Evolutionary conservation across 2,888 invertebrate genomes (phyloP).

Genomic region (Brachypalpus laphriformis): DNA sequence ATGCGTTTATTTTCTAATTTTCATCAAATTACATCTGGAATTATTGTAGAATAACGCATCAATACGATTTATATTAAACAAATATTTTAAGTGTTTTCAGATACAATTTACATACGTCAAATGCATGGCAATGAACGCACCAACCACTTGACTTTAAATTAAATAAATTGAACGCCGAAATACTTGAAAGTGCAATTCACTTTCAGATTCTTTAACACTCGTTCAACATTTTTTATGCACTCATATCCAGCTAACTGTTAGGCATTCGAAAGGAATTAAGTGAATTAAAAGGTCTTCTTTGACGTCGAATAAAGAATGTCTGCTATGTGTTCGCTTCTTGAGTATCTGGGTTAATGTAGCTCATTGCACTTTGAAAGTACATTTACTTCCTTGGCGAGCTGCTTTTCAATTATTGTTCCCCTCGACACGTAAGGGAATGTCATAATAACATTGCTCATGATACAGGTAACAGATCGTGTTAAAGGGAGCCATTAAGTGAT

Average conservation of each 20-base stretch:
- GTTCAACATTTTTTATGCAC: no score
- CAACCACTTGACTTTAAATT: slow-evolving; percentile 19
- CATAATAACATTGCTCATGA: neutral
- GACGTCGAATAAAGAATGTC: neutral
- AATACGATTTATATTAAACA: neutral
- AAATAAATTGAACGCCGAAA: slow-evolving; percentile 20
- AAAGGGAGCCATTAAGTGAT: neutral
- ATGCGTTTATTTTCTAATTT: neutral
- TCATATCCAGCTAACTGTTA: no score
- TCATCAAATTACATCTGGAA: neutral
- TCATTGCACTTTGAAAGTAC: slow-evolving; percentile 31
- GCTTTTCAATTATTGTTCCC: neutral
- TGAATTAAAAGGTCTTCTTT: no score
- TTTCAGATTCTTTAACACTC: slow-evolving; percentile 27
- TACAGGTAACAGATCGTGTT: neutral
- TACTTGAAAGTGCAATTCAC: slow-evolving; percentile 51
- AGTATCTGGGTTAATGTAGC: slow-evolving; percentile 26
- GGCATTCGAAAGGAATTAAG: neutral
- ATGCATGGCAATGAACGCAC: neutral
- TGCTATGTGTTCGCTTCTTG: neutral
- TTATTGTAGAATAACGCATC: neutral
- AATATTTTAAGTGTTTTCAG: neutral
- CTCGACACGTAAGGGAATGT: slow-evolving; percentile 5
- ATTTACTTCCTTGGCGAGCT: neutral
- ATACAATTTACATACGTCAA: neutral